A percentile compares a stretch with the other conserved stretches of the same genome.
Evolutionary conservation across 2,113 vertebrate genomes (phyloP).

Genomic region (Neolamprologus longior): DNA sequence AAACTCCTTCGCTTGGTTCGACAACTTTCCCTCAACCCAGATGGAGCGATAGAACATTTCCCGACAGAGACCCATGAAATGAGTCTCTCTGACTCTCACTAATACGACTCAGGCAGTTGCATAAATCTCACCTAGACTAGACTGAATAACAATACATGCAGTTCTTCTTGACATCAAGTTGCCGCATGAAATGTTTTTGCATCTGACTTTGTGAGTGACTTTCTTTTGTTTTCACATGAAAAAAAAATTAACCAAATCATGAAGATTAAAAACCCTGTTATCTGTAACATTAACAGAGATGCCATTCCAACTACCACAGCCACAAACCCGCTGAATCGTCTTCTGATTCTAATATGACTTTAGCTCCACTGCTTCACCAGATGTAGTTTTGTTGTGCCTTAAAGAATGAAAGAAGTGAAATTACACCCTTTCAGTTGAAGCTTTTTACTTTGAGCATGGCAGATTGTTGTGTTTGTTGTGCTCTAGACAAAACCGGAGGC

Average conservation of each 20-base stretch:
- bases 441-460: not conserved
- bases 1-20: not conserved
- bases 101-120: not conserved
- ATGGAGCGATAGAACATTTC: not conserved
- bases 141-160: not conserved
- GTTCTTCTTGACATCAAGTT: not conserved
- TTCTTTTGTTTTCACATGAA: not conserved
- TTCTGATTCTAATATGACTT: not conserved
- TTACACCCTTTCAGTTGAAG: constrained; percentile 1
- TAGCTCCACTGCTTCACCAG: not conserved
- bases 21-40: not conserved
- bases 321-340: not conserved
- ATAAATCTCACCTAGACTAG: not conserved
- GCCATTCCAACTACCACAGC: not conserved
- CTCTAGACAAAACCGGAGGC: not conserved
- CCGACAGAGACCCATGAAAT: not conserved
- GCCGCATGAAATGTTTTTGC: not conserved
- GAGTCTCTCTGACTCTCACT: not conserved
- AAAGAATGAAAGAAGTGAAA: not conserved
- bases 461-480: not conserved
- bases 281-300: not conserved
- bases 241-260: not conserved
- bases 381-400: constrained; percentile 5
- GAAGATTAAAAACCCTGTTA: not conserved
- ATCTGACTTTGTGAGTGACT: not conserved